A percentile compares a stretch with the other conserved stretches of the same genome.
Evolutionary conservation across 2,113 vertebrate genomes (phyloP).

Genomic region (Anguilla rostrata): DNA sequence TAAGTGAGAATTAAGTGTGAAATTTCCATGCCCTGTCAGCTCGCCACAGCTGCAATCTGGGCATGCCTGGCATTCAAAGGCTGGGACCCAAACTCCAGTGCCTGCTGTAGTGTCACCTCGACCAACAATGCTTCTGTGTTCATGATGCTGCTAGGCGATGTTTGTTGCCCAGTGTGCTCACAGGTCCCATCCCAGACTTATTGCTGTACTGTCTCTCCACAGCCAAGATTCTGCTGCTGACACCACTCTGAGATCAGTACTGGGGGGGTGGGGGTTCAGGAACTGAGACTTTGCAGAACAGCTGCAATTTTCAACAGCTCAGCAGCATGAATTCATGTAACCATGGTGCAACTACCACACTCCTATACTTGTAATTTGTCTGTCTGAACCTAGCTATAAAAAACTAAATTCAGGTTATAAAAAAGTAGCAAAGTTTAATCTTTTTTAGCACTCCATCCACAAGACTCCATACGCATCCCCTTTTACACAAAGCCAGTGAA

Average conservation of each 20-base stretch:
- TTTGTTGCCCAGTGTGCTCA: background rate
- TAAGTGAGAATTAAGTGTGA: too few species aligned
- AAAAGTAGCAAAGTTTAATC: background rate
- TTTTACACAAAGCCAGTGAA: too few species aligned
- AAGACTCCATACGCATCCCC: background rate
- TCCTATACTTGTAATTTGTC: background rate
- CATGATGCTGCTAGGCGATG: background rate
- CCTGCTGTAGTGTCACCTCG: background rate
- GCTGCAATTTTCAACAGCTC: background rate
- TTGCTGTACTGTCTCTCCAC: background rate
- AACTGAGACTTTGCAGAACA: background rate
- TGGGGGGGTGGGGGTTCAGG: background rate
- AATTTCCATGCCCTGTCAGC: background rate
- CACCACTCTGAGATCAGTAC: background rate
- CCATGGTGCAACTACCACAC: background rate
- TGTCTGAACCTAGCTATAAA: background rate
- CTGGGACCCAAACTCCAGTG: background rate
- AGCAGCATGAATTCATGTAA: background rate
- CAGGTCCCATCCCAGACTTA: background rate
- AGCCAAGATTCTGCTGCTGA: background rate
- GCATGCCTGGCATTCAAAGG: background rate
- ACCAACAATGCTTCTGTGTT: background rate
- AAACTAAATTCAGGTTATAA: background rate
- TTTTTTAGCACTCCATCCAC: background rate
- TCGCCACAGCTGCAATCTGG: background rate